phyloP scores from a whole-genome alignment of 2,113 vertebrate genomes.

The Stegostoma tigrinum region DNA sequence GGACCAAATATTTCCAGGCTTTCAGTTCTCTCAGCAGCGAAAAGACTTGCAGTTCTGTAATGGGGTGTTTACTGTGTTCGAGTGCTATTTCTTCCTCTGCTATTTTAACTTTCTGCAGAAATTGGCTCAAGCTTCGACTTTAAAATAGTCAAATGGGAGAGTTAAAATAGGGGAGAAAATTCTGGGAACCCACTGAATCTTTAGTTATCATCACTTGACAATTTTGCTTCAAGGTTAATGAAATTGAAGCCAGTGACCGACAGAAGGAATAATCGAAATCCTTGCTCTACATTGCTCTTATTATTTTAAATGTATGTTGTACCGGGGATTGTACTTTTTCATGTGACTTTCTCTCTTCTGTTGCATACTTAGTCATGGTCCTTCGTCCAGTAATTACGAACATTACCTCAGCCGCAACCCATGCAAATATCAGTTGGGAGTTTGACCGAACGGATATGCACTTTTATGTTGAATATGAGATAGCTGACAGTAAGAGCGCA shows the following conservation, averaged over 20 bases:
- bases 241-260: neutral
- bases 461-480: slow-evolving; percentile 86
- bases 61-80: neutral
- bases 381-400: slow-evolving; percentile 73
- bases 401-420: slow-evolving; percentile 69
- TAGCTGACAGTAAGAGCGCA: slow-evolving; percentile 80
- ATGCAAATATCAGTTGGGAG: slow-evolving; percentile 85
- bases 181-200: neutral
- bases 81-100: neutral
- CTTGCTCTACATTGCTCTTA: neutral
- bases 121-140: neutral
- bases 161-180: neutral
- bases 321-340: slow-evolving; percentile 40
- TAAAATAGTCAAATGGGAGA: neutral
- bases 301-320: neutral
- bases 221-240: neutral
- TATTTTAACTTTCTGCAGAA: neutral
- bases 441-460: slow-evolving; percentile 82
- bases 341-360: slow-evolving; percentile 65
- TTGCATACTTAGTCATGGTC: slow-evolving; percentile 67
- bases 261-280: neutral
- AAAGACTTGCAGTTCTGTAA: neutral
- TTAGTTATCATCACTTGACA: neutral
- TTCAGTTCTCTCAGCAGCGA: neutral
- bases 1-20: neutral